Percentiles rank a stretch among this genome's conserved stretches.
phyloP scores from a whole-genome alignment of 2,888 invertebrate species.

The Drosophila imparisetae region DNA sequence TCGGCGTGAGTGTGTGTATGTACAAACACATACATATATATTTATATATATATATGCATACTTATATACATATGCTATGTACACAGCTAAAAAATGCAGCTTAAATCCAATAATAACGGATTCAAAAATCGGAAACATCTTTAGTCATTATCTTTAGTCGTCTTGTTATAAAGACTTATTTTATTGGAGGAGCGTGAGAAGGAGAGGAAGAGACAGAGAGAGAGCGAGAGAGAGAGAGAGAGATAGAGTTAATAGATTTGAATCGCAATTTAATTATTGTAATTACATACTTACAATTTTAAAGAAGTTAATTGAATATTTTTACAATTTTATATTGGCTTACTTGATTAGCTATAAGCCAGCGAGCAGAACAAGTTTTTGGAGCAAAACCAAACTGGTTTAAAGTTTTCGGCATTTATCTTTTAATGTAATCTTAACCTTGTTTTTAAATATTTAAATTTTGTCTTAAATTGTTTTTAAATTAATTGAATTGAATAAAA shows the following conservation, averaged over 20 bases:
- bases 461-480: background rate
- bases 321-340: background rate
- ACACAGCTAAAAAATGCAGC: background rate
- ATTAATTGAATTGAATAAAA: background rate
- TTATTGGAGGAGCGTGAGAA: background rate
- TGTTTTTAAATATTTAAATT: background rate
- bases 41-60: background rate
- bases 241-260: background rate
- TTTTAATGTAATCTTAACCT: background rate
- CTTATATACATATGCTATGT: background rate
- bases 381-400: background rate
- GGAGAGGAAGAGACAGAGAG: background rate
- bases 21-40: background rate
- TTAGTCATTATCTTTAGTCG: background rate
- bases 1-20: conserved; percentile 42
- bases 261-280: background rate
- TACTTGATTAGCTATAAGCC: background rate
- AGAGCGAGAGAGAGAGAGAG: background rate
- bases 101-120: background rate
- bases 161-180: background rate
- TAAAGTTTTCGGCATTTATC: background rate
- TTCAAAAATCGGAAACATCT: background rate
- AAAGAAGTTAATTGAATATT: background rate
- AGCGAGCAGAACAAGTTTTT: background rate
- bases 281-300: background rate